Conservation (phyloP, 2,113 vertebrate species). For the Cebus imitator region DNA sequence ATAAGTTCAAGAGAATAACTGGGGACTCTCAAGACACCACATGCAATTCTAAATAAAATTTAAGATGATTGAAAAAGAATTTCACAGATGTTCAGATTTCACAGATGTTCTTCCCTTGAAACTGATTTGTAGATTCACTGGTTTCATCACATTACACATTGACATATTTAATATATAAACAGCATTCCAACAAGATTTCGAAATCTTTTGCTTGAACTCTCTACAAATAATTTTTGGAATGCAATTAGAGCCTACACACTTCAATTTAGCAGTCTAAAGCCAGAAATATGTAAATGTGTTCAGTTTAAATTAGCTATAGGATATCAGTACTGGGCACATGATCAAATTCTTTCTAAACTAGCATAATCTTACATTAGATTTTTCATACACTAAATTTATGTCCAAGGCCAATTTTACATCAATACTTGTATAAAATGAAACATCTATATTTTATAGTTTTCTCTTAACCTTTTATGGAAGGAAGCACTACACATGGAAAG, state of each 20-base stretch:
- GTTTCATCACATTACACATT: conserved; percentile 50
- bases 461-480: neutral
- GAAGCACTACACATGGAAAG: no score
- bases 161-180: conserved; percentile 58
- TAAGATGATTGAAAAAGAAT: conserved; percentile 56
- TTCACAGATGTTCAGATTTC: conserved; percentile 58
- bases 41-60: conserved; percentile 60
- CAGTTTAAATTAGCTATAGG: conserved; percentile 40
- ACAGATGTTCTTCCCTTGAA: conserved; percentile 36
- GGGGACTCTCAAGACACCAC: neutral
- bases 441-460: neutral
- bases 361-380: neutral
- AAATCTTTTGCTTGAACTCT: conserved; percentile 14
- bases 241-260: neutral
- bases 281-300: neutral
- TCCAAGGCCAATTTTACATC: neutral
- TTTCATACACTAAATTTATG: neutral
- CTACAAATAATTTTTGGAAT: conserved; percentile 19
- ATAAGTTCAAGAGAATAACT: neutral
- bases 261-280: conserved; percentile 5
- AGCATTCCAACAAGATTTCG: conserved; percentile 48
- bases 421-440: neutral
- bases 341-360: conserved; percentile 20
- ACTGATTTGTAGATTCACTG: conserved; percentile 34
- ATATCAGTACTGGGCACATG: neutral